These are phyloP conservation scores for Ophion slaviceki DNA, from an alignment of 2,888 invertebrate species.

Conservation along the genomic window DNA sequence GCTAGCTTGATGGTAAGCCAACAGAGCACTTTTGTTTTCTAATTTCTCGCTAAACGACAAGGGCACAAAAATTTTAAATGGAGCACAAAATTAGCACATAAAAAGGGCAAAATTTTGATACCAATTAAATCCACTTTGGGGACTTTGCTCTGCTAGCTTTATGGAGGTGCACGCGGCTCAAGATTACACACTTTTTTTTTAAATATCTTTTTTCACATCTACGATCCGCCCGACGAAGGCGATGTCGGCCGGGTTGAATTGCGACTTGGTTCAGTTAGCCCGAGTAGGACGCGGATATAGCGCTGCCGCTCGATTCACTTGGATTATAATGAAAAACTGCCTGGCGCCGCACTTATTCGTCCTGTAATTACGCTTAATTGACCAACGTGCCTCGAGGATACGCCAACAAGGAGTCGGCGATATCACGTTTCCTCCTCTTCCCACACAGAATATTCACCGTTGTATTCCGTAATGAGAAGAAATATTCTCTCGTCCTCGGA, in stretches of 20 bases:
- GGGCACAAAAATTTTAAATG: too few relatives aligned
- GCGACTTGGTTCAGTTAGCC: neutral
- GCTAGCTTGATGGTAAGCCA: too few relatives aligned
- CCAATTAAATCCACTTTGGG: too few relatives aligned
- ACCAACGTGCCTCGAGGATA: conserved; percentile 36
- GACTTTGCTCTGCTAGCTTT: too few relatives aligned
- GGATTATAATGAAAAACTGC: conserved; percentile 21
- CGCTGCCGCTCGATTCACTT: neutral
- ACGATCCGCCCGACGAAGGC: neutral
- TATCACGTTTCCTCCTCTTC: conserved; percentile 3
- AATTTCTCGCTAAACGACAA: too few relatives aligned
- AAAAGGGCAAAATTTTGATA: too few relatives aligned
- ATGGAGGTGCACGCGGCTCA: neutral
- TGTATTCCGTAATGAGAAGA: conserved; percentile 22
- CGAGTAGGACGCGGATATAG: neutral
- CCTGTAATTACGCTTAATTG: conserved; percentile 52
- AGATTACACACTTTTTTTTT: neutral
- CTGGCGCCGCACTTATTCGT: conserved; percentile 33
- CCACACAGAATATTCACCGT: conserved; percentile 22
- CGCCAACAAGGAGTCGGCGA: conserved; percentile 24
- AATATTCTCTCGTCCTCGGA: conserved; percentile 27
- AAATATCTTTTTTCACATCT: neutral
- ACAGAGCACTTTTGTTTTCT: too few relatives aligned
- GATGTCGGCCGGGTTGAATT: too few relatives aligned
- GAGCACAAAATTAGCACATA: too few relatives aligned